Evolutionary conservation across 1,140 invertebrate genomes (phyloP), one percentile per base, ranked within the genome.

Genomic region (Lerema accius): DNA sequence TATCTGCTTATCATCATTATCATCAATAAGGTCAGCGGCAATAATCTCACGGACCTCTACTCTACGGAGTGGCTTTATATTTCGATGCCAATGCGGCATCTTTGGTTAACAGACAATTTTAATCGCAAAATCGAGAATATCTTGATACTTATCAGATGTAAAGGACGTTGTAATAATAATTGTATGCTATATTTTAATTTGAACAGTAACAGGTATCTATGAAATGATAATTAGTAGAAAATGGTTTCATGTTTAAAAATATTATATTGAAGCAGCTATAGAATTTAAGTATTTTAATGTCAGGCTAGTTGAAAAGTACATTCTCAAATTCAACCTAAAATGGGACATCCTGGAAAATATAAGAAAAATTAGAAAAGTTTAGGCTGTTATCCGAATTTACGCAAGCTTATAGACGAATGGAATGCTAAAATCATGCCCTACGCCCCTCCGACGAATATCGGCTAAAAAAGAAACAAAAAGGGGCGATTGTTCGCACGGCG

Each of bases 391-490:
- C 28, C 28, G 1, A 32, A 7, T 7, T 32, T 32, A 32, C 7
- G 28, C 4, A 9, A 32, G 28, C 4, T n/a, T n/a, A 9, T 32
- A 9, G 28, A 32, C 28, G 28, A 32, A 28, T 23, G 45, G 14
- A 37, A 23, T 50, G 37, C 7, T 26, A 46, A 40, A 63, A 49
- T 48, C 51, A 32, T 15, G 14, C 15, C 28, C 35, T n/a, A 11
- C 35, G 35, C 2, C 35, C 35, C 35, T 37, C 35, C 49, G 10
- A 49, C 42, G 49, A 46, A 63, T 65, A 67, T 70, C 65, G 65
- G 19, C 49, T 59, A 50, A 39, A 70, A 60, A 67, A 67, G 64
- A 60, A 13, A 48, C 42, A 46, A 40, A 63, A 53, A 48, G 45
- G 19, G 23, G 48, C 53, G 62, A 51, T 62, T 45, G 13, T 51